Evolutionary conservation across 2,113 vertebrate genomes (phyloP).

Genomic region (Poeciliopsis retropinna): DNA sequence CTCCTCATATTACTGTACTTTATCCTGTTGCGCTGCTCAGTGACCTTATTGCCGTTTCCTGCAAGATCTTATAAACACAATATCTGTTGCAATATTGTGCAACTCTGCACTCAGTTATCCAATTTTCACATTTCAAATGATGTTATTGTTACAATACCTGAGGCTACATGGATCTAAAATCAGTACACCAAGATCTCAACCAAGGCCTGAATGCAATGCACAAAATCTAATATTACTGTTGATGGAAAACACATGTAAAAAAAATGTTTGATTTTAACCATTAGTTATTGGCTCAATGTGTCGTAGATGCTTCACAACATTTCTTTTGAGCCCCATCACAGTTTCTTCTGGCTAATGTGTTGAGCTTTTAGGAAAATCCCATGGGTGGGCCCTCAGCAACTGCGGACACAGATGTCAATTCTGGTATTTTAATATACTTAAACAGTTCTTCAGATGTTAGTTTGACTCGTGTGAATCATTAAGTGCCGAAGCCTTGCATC

Average conservation of each 20-base stretch:
- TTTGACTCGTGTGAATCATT: conserved; percentile 43
- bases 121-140: neutral
- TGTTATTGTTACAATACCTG: neutral
- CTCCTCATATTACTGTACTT: neutral
- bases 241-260: neutral
- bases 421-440: conserved; percentile 33
- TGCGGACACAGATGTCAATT: conserved; percentile 22
- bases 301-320: neutral
- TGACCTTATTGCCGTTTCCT: neutral
- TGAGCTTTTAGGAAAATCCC: conserved; percentile 2
- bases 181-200: neutral
- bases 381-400: conserved; percentile 4
- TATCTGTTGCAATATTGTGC: neutral
- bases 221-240: neutral
- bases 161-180: neutral
- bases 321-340: neutral
- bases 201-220: neutral
- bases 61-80: neutral
- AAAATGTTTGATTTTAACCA: neutral
- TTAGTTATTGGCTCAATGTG: neutral
- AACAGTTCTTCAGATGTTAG: conserved; percentile 10
- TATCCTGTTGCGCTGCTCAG: neutral
- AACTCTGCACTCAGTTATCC: neutral
- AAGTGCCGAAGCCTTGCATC: conserved; percentile 39
- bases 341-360: neutral